These are phyloP conservation scores for Serinus canaria DNA, from an alignment of 2,113 vertebrate genomes.

Conservation along the genomic window DNA sequence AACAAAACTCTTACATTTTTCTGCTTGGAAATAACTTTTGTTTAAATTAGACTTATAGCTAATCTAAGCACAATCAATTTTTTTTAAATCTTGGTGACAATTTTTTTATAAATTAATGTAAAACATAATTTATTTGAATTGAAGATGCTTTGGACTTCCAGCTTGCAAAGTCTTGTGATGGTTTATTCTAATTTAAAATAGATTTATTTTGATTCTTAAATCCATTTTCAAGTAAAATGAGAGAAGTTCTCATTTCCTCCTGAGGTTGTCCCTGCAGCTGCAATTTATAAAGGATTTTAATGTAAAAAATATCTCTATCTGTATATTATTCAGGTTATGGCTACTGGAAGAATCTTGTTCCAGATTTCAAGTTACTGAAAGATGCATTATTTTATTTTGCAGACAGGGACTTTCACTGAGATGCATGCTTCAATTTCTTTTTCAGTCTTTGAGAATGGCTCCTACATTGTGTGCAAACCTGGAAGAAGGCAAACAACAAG, in stretches of 20 bases:
- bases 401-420: background rate
- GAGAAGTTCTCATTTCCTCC: background rate
- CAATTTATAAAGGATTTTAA: background rate
- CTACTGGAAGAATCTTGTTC: background rate
- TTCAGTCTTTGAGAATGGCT: background rate
- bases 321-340: background rate
- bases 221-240: background rate
- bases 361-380: background rate
- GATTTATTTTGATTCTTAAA: background rate
- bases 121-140: background rate
- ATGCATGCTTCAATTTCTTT: conserved; percentile 4
- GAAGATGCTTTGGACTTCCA: background rate
- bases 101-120: background rate
- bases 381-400: background rate
- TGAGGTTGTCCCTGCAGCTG: background rate
- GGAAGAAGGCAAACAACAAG: conserved; percentile 24
- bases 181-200: background rate
- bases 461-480: background rate
- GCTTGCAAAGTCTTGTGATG: background rate
- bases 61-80: background rate
- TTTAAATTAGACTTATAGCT: background rate
- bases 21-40: background rate
- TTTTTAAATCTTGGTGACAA: background rate
- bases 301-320: background rate
- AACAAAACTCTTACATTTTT: background rate